Base-by-base conservation (phyloP, 37 sponge, comb jelly and placozoan species). In the Halisarca cf. caerulea region DNA sequence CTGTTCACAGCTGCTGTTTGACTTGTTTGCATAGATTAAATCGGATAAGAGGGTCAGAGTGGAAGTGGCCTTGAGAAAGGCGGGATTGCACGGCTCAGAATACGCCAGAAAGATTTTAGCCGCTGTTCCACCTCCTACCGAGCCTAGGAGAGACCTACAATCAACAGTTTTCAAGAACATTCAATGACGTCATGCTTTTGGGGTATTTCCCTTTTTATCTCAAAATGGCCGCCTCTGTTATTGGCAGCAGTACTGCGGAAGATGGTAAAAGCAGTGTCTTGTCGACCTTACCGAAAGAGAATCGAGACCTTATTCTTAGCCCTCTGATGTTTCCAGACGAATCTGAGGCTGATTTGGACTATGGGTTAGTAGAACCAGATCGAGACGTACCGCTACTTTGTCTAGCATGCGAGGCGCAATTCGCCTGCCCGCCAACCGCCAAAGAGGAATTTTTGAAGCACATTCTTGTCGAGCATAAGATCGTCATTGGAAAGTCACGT, bases 31-130 rank as follows among this genome's bases (percentile, higher is more conserved):
- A 25, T 44, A 86, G 86, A 60, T 86, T 42, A 44, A 28, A 11
- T 60, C 80, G 44, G 97, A 97, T 81, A 88, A 68, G 69, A 84
- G 98, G 54, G 38, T 93, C 36, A 86, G 80, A 62, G 82, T 97
- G 64, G 95, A 86, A 27, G 83, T 59, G 3, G 98, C 98, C 14
- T 71, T 97, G 73, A 61, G 90, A 33, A 64, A 88, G 44, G 95
- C 95, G 0, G 95, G 98, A 1, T 87, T 97, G 9, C 92, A 85
- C 59, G 83, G 78, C 34, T 86, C 91, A 23, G 60, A 84, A 38
- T 97, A 97, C 51, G 98, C 91, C 4, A 87, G 91, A 62, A 30
- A 80, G 3, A 74, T 93, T 55, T 33, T 97, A 53, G 54, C 90
- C 0, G n/a, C 53, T 9, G 80, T 92, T 68, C 80, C 91, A 5